Conservation (phyloP, 2,797 vertebrate genomes). For the Sus cebifrons region DNA sequence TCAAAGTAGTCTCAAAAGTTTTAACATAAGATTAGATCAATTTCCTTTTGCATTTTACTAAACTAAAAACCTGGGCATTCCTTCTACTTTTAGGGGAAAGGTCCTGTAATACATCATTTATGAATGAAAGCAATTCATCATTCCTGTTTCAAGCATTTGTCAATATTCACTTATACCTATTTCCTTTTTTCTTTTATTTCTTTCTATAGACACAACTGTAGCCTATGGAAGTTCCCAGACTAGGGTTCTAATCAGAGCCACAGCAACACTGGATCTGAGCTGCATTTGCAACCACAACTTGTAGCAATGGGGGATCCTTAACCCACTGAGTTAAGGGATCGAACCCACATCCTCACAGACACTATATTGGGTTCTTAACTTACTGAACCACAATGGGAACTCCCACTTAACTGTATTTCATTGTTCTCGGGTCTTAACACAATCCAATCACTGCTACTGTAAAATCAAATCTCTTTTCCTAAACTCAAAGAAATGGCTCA, state of each 20-base stretch:
- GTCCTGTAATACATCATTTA: neutral
- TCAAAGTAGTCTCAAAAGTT: neutral
- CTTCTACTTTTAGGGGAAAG: neutral
- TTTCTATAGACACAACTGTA: no score
- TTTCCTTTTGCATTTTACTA: neutral
- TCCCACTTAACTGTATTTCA: neutral
- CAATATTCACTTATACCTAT: neutral
- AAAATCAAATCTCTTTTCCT: neutral
- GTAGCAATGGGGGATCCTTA: no score
- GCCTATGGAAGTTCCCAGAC: no score
- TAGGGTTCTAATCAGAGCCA: no score
- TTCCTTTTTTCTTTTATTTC: no score
- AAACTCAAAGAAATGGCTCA: neutral
- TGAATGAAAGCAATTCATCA: neutral
- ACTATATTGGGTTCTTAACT: no score
- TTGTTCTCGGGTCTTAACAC: neutral
- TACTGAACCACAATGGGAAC: no score
- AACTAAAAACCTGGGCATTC: neutral
- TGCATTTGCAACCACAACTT: no score
- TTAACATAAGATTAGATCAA: neutral
- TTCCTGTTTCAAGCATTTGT: slow-evolving; percentile 1
- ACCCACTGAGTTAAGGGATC: no score
- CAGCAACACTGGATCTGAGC: no score
- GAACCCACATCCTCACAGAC: no score
- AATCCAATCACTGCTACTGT: neutral